These are phyloP conservation scores for Petrocephalus sullivani DNA, from an alignment of 2,797 vertebrate genomes.

Conservation along the genomic window DNA sequence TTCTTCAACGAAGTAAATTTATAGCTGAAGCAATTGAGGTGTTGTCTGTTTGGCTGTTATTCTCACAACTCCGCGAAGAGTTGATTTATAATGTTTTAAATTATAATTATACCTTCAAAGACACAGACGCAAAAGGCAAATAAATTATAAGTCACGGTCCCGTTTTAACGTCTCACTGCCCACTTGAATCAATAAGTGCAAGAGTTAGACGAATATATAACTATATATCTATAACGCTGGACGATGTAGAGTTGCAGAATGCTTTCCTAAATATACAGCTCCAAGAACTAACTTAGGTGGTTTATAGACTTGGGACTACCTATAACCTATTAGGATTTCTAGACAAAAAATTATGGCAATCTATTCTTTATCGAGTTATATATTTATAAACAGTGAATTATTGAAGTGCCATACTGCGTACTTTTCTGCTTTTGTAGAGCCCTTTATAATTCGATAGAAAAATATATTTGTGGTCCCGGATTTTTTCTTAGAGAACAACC, in stretches of 20 bases:
- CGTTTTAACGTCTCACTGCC: neutral
- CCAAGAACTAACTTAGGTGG: neutral
- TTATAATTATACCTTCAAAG: neutral
- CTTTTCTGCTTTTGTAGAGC: neutral
- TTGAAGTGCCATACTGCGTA: neutral
- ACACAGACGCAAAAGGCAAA: neutral
- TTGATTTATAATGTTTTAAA: neutral
- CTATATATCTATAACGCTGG: neutral
- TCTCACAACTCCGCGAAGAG: neutral
- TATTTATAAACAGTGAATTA: neutral
- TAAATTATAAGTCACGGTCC: neutral
- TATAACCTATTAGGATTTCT: neutral
- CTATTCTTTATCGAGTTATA: neutral
- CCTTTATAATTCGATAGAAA: neutral
- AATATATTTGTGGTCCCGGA: neutral
- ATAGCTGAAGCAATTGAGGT: neutral
- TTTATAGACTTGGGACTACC: no score
- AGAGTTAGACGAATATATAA: neutral
- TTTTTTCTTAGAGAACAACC: neutral
- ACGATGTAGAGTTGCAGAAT: neutral
- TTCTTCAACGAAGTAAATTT: neutral
- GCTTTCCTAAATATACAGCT: neutral
- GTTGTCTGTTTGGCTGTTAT: neutral
- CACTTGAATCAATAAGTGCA: neutral
- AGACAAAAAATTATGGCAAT: neutral